Evolutionary conservation across 2,888 invertebrate genomes (phyloP).

Genomic region (Sicus ferrugineus): DNA sequence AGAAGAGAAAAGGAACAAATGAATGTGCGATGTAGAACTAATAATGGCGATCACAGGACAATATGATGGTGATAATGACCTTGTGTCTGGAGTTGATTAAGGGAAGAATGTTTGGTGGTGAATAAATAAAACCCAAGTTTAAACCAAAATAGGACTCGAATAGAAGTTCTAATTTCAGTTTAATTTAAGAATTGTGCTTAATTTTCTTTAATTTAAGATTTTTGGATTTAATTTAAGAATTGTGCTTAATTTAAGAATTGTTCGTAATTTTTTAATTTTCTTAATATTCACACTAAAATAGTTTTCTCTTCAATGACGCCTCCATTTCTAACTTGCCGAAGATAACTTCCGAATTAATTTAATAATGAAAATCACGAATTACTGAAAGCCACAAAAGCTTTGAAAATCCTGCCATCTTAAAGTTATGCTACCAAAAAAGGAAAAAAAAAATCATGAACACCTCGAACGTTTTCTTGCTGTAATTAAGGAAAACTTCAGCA

Average conservation of each 20-base stretch:
- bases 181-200: too few species aligned
- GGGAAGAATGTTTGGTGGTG: too few species aligned
- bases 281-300: background rate
- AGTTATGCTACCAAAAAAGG: background rate
- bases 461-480: background rate
- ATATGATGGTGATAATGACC: too few species aligned
- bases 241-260: background rate
- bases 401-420: background rate
- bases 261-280: background rate
- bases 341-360: background rate
- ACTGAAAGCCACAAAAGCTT: background rate
- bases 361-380: slow-evolving; percentile 2
- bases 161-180: too few species aligned
- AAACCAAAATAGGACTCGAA: too few species aligned
- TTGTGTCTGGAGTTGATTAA: too few species aligned
- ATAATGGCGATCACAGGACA: too few species aligned
- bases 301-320: background rate
- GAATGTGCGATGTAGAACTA: background rate
- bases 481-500: slow-evolving; percentile 4
- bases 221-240: background rate
- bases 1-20: background rate
- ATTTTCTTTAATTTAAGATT: background rate
- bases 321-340: background rate
- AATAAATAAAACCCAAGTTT: too few species aligned
- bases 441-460: background rate